Conservation (phyloP, 1,140 invertebrate genomes). For the Antheraea pernyi region DNA sequence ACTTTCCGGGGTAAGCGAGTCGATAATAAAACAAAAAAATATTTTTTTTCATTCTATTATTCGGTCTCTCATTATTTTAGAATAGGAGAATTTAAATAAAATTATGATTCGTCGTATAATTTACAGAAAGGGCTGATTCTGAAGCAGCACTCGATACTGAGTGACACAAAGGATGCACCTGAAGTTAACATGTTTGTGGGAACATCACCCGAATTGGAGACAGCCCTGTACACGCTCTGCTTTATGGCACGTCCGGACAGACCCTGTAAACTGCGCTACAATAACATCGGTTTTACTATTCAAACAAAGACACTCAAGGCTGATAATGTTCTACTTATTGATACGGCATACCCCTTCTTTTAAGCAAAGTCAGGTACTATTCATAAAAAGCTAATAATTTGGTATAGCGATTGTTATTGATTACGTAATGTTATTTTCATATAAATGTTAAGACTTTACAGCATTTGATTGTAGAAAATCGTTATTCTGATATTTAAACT, state of each 20-base stretch:
- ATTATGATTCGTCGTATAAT: not conserved
- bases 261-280: slow-evolving; percentile 59
- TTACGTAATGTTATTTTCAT: too few species aligned
- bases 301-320: slow-evolving; percentile 64
- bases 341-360: slow-evolving; percentile 55
- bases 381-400: too few species aligned
- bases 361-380: slow-evolving; percentile 22
- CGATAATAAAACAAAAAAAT: too few species aligned
- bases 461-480: too few species aligned
- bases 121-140: slow-evolving; percentile 72
- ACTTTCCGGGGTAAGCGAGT: slow-evolving; percentile 56
- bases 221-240: slow-evolving; percentile 94
- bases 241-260: slow-evolving; percentile 86
- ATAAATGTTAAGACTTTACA: too few species aligned
- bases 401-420: too few species aligned
- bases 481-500: too few species aligned
- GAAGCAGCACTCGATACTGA: slow-evolving; percentile 66
- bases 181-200: slow-evolving; percentile 88
- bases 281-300: slow-evolving; percentile 63
- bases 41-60: too few species aligned
- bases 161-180: slow-evolving; percentile 69
- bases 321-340: slow-evolving; percentile 60
- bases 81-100: too few species aligned
- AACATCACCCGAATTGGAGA: slow-evolving; percentile 95
- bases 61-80: too few species aligned